Evolutionary conservation across 2,113 vertebrate species (phyloP).

Genomic region (Amblyornis subalaris): DNA sequence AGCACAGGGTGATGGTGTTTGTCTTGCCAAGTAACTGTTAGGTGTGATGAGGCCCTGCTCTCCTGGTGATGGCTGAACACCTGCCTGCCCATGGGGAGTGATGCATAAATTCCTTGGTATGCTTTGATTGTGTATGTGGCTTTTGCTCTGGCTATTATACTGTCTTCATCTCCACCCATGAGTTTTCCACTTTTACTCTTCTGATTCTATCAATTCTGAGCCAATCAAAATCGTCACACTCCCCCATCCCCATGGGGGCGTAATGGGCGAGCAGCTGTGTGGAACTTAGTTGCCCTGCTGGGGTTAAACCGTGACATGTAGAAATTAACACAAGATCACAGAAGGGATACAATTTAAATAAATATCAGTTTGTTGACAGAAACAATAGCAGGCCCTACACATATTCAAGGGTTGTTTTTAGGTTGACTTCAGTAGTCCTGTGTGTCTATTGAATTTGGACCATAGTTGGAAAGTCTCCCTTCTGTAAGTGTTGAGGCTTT

Average conservation of each 20-base stretch:
- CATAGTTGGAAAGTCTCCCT: background rate
- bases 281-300: background rate
- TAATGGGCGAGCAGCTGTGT: background rate
- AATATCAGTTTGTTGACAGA: background rate
- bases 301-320: background rate
- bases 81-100: background rate
- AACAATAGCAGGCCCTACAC: background rate
- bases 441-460: background rate
- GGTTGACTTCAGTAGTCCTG: background rate
- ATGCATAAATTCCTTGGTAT: background rate
- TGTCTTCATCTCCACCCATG: background rate
- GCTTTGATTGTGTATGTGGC: background rate
- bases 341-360: background rate
- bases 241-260: too few relatives aligned
- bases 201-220: background rate
- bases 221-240: background rate
- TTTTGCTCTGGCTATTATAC: background rate
- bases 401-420: background rate
- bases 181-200: background rate
- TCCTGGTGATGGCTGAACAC: background rate
- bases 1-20: background rate
- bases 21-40: background rate
- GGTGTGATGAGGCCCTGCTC: fast-evolving
- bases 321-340: background rate
- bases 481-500: background rate